Evolutionary conservation across 2,113 vertebrate species (phyloP), one percentile per base, ranked within the genome.

Genomic region (Pygoscelis adeliae): DNA sequence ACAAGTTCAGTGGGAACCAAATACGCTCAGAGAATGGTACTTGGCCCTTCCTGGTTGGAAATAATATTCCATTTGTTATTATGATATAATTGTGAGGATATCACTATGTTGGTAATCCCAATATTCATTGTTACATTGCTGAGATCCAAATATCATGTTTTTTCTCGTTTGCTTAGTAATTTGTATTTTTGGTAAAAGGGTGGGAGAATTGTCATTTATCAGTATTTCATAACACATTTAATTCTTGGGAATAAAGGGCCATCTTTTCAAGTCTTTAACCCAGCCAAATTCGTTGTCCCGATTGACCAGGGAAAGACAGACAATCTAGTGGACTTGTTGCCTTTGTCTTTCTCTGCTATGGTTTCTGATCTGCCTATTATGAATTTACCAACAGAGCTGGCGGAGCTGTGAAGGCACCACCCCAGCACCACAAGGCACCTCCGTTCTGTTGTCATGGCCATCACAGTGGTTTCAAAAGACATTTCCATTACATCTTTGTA

Each of bases 181-280:
- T 53, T 89, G 5, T 47, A 15, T 15, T 85, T 93, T 87, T 65
- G 19, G 8, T 91, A 56, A 89, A 69, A 71, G 49, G 11, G 11
- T 26, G 13, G 25, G 38, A 55, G 18, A 47, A 44, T 74, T 66
- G 36, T 6, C 34, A n/a, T 94, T 95, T 27, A 29, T 71, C 1
- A 0, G 7, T 84, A 19, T 69, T 87, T 79, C 38, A 9, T 74
- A 72, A 30, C 34, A 32, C 5, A 56, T 55, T 95, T 65, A 76
- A 58, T 90, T 87, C 58, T 42, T 46, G 22, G 7, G 32, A 59
- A 62, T 32, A 50, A 93, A 89, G 8, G 36, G 66, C 78, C 70
- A 73, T 95, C 91, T 96, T 89, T 95, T 92, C 77, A 94, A 89
- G 73, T 90, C 83, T 72, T 58, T 46, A 53, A 32, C 32, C 50